Conservation (phyloP, 1,140 invertebrate genomes). For the Meloidogyne hapla region DNA sequence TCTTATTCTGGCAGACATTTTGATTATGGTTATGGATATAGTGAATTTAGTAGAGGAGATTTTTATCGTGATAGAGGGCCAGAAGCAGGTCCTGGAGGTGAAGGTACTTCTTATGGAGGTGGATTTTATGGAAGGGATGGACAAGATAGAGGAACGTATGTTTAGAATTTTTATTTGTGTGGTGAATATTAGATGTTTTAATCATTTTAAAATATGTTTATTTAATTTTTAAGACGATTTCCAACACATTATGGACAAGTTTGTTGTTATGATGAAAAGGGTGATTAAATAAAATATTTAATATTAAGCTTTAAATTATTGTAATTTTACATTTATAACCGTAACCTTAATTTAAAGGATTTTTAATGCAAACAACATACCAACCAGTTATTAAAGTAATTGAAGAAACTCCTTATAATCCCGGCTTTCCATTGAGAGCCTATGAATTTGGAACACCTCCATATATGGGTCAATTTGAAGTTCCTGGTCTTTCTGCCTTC, state of each 20-base stretch:
- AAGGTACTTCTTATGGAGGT: constrained; percentile 1
- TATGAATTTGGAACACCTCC: constrained; percentile 63
- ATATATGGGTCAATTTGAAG: constrained; percentile 64
- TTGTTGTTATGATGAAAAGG: constrained; percentile 63
- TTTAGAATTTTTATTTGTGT: too few relatives aligned
- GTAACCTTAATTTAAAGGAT: background rate
- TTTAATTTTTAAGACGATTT: constrained; percentile 52
- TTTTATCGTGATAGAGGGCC: constrained; percentile 7
- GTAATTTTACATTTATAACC: too few relatives aligned
- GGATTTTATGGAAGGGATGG: constrained; percentile 21
- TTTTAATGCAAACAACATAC: constrained; percentile 4
- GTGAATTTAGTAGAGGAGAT: constrained; percentile 7
- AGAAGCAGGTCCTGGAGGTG: background rate
- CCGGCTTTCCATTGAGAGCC: constrained; percentile 58
- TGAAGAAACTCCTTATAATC: constrained; percentile 64
- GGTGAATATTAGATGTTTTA: too few relatives aligned
- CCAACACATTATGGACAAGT: constrained; percentile 64
- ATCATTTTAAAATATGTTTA: background rate
- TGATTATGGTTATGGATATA: constrained; percentile 46
- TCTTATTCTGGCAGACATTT: constrained; percentile 44
- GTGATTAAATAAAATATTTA: constrained; percentile 32
- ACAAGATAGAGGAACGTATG: constrained; percentile 14
- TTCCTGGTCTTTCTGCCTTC: constrained; percentile 59
- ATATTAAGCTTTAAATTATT: too few relatives aligned
- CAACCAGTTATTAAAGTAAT: constrained; percentile 63